Base-by-base conservation (phyloP, 1,140 invertebrate genomes). In the Eriocheir sinensis region DNA sequence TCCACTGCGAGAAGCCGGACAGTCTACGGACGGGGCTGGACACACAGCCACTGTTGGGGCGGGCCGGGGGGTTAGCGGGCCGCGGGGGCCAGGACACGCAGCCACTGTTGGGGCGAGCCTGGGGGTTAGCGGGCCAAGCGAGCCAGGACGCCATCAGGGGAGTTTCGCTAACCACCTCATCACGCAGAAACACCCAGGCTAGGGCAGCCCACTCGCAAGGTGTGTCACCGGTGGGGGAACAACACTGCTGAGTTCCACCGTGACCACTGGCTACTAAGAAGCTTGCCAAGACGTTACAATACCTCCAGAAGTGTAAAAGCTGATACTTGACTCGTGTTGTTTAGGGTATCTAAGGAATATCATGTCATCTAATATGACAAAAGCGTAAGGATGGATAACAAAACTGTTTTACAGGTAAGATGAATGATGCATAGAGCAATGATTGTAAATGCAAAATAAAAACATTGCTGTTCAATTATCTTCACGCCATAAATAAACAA, bases 1-100 rank as follows among this genome's bases (percentile, higher is more conserved):
- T 98, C 98, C 98, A 99, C 97, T 98, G 98, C 96, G 98, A 98
- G 97, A 98, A 98, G 97, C 98, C 98, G 80, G 95, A 95, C 89
- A 95, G 95, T 89, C 95, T 93, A 34, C 96, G 96, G 86, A 95
- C 95, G 80, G 96, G 96, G 88, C 95, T 95, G 81, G 95, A 93
- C 85, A 94, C 95, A 86, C 91, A 93, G 92, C 94, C 93, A 92
- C 89, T 95, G 95, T 93, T 91, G 93, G 93, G 93, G 93, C 93
- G 93, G 89, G 89, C 89, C 93, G 93, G 93, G 89, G 93, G 89
- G 36, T 94, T 94, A 94, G 93, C 93, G 81, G 93, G 93, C 93
- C 93, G 89, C 27, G 93, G 72, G 60, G 93, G 93, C 93, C 93
- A 94, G 30, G 89, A 91, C 93, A 94, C 89, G 93, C 93, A 94